Evolutionary conservation across 2,797 vertebrate genomes (phyloP).

Genomic region (Arctocebus calabarensis): DNA sequence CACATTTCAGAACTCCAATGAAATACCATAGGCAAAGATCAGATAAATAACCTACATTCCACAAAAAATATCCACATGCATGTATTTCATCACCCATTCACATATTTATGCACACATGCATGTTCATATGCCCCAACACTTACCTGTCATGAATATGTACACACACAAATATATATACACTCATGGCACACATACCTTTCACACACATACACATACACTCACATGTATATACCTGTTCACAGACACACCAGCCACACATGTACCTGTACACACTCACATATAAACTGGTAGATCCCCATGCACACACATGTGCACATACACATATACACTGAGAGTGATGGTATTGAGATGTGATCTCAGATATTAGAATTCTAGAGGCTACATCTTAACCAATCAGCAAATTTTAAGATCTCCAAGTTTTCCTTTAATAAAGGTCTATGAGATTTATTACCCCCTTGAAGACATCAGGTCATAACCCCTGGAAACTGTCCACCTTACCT

Average conservation of each 20-base stretch:
- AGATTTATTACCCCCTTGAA: neutral
- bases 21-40: constrained; percentile 61
- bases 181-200: neutral
- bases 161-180: neutral
- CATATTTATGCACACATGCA: neutral
- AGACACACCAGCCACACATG: neutral
- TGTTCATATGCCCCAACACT: neutral
- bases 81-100: neutral
- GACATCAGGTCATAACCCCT: neutral
- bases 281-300: neutral
- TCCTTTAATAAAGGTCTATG: neutral
- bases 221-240: no score
- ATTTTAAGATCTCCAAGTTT: neutral
- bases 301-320: neutral
- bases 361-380: neutral
- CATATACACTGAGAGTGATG: neutral
- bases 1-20: constrained; percentile 54
- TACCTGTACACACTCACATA: neutral
- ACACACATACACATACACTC: neutral
- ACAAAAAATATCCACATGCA: neutral
- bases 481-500: neutral
- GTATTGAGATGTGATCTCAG: neutral
- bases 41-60: neutral
- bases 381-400: neutral
- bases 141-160: neutral